Evolutionary conservation across 2,797 vertebrate species (phyloP).

Genomic region (Danio albolineatus): DNA sequence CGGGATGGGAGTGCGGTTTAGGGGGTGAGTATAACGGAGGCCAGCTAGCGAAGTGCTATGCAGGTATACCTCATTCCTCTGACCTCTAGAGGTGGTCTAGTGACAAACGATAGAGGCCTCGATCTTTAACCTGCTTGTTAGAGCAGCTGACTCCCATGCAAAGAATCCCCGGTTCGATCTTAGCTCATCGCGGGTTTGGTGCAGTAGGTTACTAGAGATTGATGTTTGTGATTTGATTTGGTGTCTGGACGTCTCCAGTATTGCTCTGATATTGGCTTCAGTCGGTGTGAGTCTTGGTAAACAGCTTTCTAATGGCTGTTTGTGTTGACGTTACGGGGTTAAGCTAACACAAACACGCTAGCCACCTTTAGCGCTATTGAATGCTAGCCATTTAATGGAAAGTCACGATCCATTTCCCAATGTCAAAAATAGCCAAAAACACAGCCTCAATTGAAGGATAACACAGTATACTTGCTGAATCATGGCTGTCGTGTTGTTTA

Average conservation of each 20-base stretch:
- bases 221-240: slow-evolving; percentile 8
- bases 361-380: background rate
- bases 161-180: no score
- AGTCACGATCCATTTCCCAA: background rate
- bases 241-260: background rate
- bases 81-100: no score
- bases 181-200: no score
- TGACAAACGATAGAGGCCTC: no score
- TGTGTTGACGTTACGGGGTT: slow-evolving; percentile 23
- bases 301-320: slow-evolving; percentile 41
- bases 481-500: background rate
- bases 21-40: no score
- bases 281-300: slow-evolving; percentile 1
- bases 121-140: no score
- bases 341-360: slow-evolving; percentile 23
- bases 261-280: background rate
- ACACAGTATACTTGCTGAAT: background rate
- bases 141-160: no score
- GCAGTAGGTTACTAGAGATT: background rate
- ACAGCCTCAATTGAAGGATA: background rate
- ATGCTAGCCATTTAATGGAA: background rate
- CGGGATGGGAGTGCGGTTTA: no score
- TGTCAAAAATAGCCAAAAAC: slow-evolving; percentile 7
- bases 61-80: no score
- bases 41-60: no score